phyloP scores from a whole-genome alignment of 2,888 invertebrate species.

The Drosophila emarginata region DNA sequence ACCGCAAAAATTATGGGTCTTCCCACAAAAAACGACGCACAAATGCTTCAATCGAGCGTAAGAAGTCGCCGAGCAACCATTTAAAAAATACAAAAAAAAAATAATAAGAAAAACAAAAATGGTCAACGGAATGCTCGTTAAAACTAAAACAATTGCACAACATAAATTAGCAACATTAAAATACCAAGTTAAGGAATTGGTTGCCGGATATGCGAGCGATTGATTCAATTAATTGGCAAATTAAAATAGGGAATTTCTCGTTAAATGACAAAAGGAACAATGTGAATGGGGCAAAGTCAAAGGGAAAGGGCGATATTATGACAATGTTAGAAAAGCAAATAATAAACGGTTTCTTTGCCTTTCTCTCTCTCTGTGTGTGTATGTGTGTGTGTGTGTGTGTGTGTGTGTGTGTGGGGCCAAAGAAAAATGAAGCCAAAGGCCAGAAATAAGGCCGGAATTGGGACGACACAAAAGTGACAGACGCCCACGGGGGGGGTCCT shows the following conservation, averaged over 20 bases:
- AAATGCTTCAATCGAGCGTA: slow-evolving; percentile 3
- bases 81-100: no score
- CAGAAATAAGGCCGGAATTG: slow-evolving; percentile 37
- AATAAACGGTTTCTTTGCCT: slow-evolving; percentile 64
- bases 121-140: slow-evolving; percentile 55
- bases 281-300: slow-evolving; percentile 26
- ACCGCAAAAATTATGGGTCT: slow-evolving; percentile 21
- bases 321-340: slow-evolving; percentile 73
- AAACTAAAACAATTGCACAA: slow-evolving; percentile 74
- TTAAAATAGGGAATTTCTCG: slow-evolving; percentile 59
- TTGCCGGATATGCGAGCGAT: slow-evolving; percentile 70
- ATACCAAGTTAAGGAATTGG: slow-evolving; percentile 31
- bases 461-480: slow-evolving; percentile 57
- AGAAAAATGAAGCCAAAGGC: slow-evolving; percentile 22
- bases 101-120: slow-evolving; percentile 47
- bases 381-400: no score
- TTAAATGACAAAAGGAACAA: slow-evolving; percentile 42
- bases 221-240: slow-evolving; percentile 75
- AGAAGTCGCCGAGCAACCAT: slow-evolving; percentile 5
- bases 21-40: background rate
- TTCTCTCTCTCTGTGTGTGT: background rate
- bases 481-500: slow-evolving; percentile 44
- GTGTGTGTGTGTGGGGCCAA: slow-evolving; percentile 2
- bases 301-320: slow-evolving; percentile 52
- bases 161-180: slow-evolving; percentile 74